Evolutionary conservation across 2,797 vertebrate species (phyloP), one percentile per base, ranked within the genome.

Genomic region (Trachops cirrhosus): DNA sequence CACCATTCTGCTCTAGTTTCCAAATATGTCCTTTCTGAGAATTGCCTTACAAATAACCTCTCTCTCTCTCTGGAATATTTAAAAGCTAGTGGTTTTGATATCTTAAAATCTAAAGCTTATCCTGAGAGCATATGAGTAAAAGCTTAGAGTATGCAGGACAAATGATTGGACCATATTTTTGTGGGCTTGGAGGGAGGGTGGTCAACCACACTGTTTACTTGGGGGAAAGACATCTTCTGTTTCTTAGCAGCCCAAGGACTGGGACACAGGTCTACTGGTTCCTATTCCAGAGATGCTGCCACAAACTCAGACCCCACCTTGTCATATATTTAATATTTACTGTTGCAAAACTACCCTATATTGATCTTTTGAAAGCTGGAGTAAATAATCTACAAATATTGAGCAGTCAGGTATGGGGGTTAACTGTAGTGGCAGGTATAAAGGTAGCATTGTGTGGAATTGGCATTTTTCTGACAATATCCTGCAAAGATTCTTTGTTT

Each of bases 41-140:
- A 93, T 44, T 1, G 44, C 78, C 50, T 95, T 89, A 67, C 82
- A 94, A 89, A 37, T 85, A 89, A 78, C 57, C 29, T 54, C 85
- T 73, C 48, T 59, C 85, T 73, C 48, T 67, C 87, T 77, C 8
- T 48, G 82, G 84, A 73, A 90, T 75, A 80, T 57, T 32, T 50
- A 62, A 39, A 52, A 86, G 32, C 84, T 79, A 85, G 80, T 24
- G 41, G 16, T 89, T 86, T 93, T 48, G 46, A 41, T 62, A 83
- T 10, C 34, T n/a, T 67, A 37, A 93, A 82, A 41, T 91, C 44
- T 68, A 67, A 64, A 79, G 22, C 15, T 75, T 48, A 9, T 24
- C 26, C 57, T 24, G 12, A 83, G 50, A 44, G 18, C 52, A 19
- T 46, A 1, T 24, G 10, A 44, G 41, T 14, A 94, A 62, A 91